phyloP scores from a whole-genome alignment of 2,888 invertebrate genomes.

The Teinopalpus imperialis region DNA sequence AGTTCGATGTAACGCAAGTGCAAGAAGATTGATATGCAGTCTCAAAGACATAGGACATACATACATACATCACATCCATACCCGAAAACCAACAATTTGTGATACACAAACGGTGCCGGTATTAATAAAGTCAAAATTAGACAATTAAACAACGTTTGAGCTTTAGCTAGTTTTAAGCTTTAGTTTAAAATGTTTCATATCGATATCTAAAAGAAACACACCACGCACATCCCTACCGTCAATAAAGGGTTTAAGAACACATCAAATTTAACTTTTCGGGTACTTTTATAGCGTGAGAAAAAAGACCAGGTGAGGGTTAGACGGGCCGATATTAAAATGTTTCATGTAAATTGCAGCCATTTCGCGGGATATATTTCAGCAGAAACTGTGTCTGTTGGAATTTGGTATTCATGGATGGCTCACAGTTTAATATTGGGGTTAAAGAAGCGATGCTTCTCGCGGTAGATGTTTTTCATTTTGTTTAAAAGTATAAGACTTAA shows the following conservation, averaged over 20 bases:
- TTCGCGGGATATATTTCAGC: constrained; percentile 65
- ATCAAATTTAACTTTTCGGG: constrained; percentile 56
- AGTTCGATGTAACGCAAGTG: too few relatives aligned
- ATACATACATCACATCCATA: too few relatives aligned
- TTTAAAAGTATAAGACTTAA: neutral
- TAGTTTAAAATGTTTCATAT: too few relatives aligned
- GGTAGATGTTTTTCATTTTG: constrained; percentile 12
- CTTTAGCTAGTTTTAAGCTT: too few relatives aligned
- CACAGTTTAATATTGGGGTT: constrained; percentile 67
- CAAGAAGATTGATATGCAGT: too few relatives aligned
- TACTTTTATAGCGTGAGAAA: constrained; percentile 73
- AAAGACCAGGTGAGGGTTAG: constrained; percentile 67
- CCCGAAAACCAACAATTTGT: too few relatives aligned
- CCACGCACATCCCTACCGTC: constrained; percentile 4
- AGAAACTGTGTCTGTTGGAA: constrained; percentile 62
- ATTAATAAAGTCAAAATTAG: too few relatives aligned
- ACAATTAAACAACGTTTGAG: too few relatives aligned
- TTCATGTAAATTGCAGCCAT: constrained; percentile 74
- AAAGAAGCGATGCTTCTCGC: constrained; percentile 28
- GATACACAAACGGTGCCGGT: too few relatives aligned
- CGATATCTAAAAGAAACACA: too few relatives aligned
- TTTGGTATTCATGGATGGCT: constrained; percentile 74
- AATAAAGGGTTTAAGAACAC: constrained; percentile 50
- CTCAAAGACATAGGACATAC: too few relatives aligned
- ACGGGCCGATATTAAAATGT: constrained; percentile 75